These are phyloP conservation scores for Vultur gryphus DNA, from an alignment of 2,797 vertebrate genomes.

Conservation along the genomic window DNA sequence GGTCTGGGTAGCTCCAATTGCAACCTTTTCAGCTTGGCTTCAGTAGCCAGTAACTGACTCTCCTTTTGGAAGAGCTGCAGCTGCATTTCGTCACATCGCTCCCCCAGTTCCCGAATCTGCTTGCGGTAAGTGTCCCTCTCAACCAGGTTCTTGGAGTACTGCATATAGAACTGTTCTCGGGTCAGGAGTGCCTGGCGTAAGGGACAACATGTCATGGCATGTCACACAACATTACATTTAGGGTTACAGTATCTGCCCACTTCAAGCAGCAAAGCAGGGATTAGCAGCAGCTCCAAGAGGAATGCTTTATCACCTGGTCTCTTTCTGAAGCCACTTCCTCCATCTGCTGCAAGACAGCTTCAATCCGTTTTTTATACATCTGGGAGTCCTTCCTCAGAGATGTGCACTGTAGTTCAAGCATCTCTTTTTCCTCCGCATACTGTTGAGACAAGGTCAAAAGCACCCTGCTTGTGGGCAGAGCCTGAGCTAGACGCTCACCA, in stretches of 20 bases:
- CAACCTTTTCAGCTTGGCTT: slow-evolving; percentile 76
- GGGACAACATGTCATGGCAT: accelerated
- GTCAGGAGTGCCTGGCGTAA: slow-evolving; percentile 73
- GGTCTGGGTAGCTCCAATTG: slow-evolving; percentile 49
- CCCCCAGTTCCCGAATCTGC: slow-evolving; percentile 81
- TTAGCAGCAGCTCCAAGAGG: neutral
- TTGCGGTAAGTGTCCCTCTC: slow-evolving; percentile 87
- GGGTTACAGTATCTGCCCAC: neutral
- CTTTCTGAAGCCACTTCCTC: slow-evolving; percentile 88
- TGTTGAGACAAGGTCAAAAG: slow-evolving; percentile 31
- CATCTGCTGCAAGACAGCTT: slow-evolving; percentile 85
- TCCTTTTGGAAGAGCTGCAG: slow-evolving; percentile 84
- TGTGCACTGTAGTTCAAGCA: slow-evolving; percentile 78
- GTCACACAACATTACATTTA: neutral
- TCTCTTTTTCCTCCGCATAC: slow-evolving; percentile 83
- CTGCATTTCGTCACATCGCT: slow-evolving; percentile 83
- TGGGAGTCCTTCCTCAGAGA: slow-evolving; percentile 83
- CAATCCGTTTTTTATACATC: slow-evolving; percentile 85
- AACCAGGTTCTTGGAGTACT: slow-evolving; percentile 79
- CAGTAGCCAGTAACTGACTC: slow-evolving; percentile 77
- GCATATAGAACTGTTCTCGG: slow-evolving; percentile 79
- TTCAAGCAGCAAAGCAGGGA: neutral
- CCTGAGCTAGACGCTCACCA: neutral
- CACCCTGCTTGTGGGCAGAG: neutral
- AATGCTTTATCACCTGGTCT: slow-evolving; percentile 79